Evolutionary conservation across 2,113 vertebrate species (phyloP).

Genomic region (Ameiurus melas): DNA sequence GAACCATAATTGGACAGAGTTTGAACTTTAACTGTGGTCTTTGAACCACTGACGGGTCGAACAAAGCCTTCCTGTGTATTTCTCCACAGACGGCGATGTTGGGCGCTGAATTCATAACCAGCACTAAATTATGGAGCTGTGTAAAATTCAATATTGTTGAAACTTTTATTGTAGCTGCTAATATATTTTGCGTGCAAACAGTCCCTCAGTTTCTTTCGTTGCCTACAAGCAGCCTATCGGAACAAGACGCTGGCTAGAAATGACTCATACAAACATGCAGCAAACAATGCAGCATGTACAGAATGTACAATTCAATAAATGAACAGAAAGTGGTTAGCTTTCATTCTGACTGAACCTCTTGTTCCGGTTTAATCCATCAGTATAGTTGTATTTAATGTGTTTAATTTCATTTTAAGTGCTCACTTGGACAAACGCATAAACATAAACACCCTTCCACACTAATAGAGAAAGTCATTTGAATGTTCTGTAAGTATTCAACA

Average conservation of each 20-base stretch:
- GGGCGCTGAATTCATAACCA: slow-evolving; percentile 12
- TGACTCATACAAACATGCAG: neutral
- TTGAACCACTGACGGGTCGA: slow-evolving; percentile 23
- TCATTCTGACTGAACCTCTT: neutral
- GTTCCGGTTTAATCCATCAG: neutral
- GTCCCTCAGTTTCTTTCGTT: neutral
- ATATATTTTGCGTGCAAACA: neutral
- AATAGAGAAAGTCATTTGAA: neutral
- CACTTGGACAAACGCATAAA: neutral
- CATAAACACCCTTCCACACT: neutral
- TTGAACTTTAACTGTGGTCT: slow-evolving; percentile 15
- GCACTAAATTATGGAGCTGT: slow-evolving; percentile 17
- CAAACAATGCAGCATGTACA: neutral
- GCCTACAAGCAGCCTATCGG: neutral
- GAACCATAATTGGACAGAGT: slow-evolving; percentile 32
- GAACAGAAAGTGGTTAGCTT: neutral
- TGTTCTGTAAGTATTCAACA: neutral
- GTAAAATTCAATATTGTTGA: neutral
- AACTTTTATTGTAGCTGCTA: neutral
- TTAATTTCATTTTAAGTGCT: neutral
- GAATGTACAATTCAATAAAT: neutral
- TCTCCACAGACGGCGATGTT: neutral
- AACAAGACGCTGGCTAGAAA: neutral
- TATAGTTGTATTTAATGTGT: neutral
- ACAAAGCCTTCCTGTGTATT: slow-evolving; percentile 32